A percentile compares a stretch with the other conserved stretches of the same genome.
These are phyloP conservation scores for Anthonomus grandis DNA, from an alignment of 1,140 invertebrate species.

Conservation along the genomic window DNA sequence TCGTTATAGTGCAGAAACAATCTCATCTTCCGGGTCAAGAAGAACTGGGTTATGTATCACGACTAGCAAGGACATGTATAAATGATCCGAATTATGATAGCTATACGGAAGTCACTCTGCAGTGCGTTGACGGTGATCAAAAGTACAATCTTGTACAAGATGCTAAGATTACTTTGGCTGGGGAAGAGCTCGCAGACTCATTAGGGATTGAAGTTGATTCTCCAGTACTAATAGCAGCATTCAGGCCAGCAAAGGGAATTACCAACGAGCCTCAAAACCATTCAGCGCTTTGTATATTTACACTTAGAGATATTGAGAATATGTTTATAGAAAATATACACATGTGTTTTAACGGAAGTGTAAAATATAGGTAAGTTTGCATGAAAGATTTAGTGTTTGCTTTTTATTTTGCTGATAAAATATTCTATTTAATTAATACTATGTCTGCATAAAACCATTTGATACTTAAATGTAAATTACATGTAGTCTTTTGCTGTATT, in stretches of 20 bases:
- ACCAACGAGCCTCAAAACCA: slow-evolving; percentile 70
- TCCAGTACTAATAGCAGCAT: slow-evolving; percentile 76
- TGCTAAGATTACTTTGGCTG: slow-evolving; percentile 79
- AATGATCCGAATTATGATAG: slow-evolving; percentile 91
- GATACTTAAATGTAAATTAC: too few relatives aligned
- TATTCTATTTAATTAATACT: too few relatives aligned
- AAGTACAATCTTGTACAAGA: slow-evolving; percentile 90
- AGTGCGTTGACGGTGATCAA: slow-evolving; percentile 65
- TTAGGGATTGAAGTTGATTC: slow-evolving; percentile 75
- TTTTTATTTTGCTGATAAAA: not conserved
- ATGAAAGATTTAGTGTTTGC: too few relatives aligned
- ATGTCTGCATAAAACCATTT: too few relatives aligned
- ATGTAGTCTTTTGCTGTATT: too few relatives aligned
- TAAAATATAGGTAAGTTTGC: slow-evolving; percentile 59
- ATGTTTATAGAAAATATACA: slow-evolving; percentile 96
- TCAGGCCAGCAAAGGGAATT: slow-evolving; percentile 80
- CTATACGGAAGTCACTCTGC: slow-evolving; percentile 91
- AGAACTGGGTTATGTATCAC: slow-evolving; percentile 84
- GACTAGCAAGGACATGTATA: slow-evolving; percentile 88
- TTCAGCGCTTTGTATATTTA: slow-evolving; percentile 84
- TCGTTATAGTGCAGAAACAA: slow-evolving; percentile 91
- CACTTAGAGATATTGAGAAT: slow-evolving; percentile 82
- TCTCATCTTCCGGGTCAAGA: slow-evolving; percentile 84
- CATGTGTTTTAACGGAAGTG: slow-evolving; percentile 94
- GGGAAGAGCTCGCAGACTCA: slow-evolving; percentile 73